A percentile compares a stretch with the other conserved stretches of the same genome.
Conservation (phyloP, 2,113 vertebrate species). For the Mystacornis crossleyi region DNA sequence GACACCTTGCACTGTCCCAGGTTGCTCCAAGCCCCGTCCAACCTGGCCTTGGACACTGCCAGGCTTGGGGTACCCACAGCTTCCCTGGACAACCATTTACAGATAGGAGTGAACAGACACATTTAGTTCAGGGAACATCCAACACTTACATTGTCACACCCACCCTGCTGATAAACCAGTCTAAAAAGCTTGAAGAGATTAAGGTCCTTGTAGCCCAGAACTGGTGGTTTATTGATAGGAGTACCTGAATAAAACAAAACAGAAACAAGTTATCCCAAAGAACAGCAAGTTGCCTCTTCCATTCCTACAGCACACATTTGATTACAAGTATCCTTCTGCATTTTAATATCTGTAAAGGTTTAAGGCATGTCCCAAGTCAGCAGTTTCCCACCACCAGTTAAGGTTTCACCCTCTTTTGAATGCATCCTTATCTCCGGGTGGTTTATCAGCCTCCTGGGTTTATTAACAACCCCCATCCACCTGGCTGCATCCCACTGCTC, state of each 20-base stretch:
- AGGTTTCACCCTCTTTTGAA: background rate
- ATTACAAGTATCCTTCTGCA: background rate
- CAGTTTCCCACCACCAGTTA: background rate
- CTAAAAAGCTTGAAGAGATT: slow-evolving; percentile 98
- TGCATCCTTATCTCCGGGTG: background rate
- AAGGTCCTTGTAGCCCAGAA: slow-evolving; percentile 97
- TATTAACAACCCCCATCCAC: background rate
- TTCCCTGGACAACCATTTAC: background rate
- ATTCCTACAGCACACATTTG: background rate
- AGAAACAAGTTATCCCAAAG: background rate
- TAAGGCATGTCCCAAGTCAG: background rate
- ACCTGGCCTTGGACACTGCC: background rate
- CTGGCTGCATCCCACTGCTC: background rate
- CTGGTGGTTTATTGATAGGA: slow-evolving; percentile 98
- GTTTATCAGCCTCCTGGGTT: background rate
- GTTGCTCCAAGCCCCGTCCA: background rate
- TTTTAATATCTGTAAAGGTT: background rate
- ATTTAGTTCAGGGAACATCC: background rate
- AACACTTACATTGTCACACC: slow-evolving; percentile 90
- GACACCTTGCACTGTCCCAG: background rate
- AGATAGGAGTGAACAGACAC: background rate
- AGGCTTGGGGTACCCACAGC: fast-evolving
- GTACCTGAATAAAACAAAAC: slow-evolving; percentile 81
- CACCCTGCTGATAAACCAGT: slow-evolving; percentile 91
- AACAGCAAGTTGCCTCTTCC: background rate